Conservation (phyloP, 53 echinoderm and acorn worm species). For the Antedon mediterranea region DNA sequence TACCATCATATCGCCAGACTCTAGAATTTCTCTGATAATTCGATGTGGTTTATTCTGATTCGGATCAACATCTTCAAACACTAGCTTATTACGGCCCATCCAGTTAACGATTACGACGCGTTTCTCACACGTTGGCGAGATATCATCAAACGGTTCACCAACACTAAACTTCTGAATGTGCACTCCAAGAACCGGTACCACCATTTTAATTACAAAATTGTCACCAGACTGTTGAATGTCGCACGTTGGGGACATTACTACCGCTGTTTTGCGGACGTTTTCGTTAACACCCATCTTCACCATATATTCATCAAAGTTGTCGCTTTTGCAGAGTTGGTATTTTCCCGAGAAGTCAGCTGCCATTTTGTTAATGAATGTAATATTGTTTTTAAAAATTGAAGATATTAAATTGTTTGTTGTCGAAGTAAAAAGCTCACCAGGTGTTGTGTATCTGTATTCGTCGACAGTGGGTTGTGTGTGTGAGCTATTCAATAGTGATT, state of each 20-base stretch:
- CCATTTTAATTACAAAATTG: constrained; percentile 58
- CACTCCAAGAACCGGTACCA: constrained; percentile 71
- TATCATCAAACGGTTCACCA: constrained; percentile 58
- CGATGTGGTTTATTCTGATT: constrained; percentile 46
- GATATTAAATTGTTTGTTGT: background rate
- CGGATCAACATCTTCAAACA: constrained; percentile 45
- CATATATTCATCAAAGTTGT: constrained; percentile 88
- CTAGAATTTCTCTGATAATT: constrained; percentile 62
- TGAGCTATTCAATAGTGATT: background rate
- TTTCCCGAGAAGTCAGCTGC: constrained; percentile 41
- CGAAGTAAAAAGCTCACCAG: background rate
- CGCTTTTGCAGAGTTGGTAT: constrained; percentile 74
- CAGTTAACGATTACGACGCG: constrained; percentile 48
- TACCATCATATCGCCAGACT: constrained; percentile 75
- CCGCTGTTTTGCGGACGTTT: constrained; percentile 57
- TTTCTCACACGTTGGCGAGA: constrained; percentile 68
- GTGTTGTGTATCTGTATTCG: background rate
- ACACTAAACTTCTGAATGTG: constrained; percentile 76
- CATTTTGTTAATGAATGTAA: background rate
- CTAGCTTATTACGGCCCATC: constrained; percentile 45
- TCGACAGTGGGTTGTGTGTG: background rate
- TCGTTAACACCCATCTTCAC: constrained; percentile 59
- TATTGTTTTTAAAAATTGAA: background rate
- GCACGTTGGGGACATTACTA: constrained; percentile 70
- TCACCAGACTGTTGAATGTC: constrained; percentile 48